Conservation (phyloP, 2,797 vertebrate genomes). For the Myiotriccus ornatus region DNA sequence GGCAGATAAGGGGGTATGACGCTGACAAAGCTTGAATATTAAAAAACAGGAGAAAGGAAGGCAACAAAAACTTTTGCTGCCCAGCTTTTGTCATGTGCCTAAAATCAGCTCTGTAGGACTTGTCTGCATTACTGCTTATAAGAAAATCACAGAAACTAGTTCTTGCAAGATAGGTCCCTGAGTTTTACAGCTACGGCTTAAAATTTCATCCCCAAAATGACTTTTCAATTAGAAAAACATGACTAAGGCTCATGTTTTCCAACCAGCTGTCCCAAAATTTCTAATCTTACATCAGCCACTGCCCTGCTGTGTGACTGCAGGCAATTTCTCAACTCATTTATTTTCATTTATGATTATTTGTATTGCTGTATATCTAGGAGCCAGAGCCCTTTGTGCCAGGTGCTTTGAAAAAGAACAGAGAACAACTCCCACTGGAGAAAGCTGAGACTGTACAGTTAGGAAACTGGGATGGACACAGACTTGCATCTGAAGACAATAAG, state of each 20-base stretch:
- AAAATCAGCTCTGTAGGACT: neutral
- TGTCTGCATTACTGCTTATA: neutral
- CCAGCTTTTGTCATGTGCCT: neutral
- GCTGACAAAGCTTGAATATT: neutral
- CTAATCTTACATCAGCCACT: constrained; percentile 63
- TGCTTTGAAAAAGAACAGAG: neutral
- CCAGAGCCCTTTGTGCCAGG: constrained; percentile 28
- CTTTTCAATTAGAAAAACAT: constrained; percentile 65
- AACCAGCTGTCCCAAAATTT: constrained; percentile 56
- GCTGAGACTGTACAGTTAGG: neutral
- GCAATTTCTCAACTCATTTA: constrained; percentile 67
- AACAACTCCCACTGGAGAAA: neutral
- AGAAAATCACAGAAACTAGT: neutral
- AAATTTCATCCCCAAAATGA: constrained; percentile 51
- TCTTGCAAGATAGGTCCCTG: neutral
- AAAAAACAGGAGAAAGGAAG: neutral
- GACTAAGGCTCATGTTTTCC: constrained; percentile 62
- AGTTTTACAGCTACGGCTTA: constrained; percentile 16
- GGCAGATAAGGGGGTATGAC: neutral
- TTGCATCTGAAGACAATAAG: neutral
- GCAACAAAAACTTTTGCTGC: neutral
- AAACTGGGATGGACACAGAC: neutral
- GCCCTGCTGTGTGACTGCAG: constrained; percentile 59
- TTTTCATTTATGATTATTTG: constrained; percentile 63
- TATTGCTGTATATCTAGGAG: constrained; percentile 10